Base-by-base conservation (phyloP, 2,113 vertebrate species). In the Choloepus hoffmanni region DNA sequence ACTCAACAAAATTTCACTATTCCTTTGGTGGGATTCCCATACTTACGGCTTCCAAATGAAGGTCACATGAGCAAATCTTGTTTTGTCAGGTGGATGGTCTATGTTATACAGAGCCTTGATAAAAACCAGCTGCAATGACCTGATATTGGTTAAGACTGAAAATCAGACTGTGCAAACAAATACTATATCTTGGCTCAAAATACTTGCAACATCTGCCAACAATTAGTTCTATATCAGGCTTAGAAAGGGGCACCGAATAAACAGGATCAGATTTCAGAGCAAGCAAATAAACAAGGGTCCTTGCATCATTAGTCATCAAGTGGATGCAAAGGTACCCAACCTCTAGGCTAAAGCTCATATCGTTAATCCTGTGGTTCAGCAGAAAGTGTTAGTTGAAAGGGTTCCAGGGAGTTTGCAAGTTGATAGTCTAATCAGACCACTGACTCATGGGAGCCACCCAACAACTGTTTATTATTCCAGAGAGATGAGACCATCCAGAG, bases 161-260 rank as follows among this genome's bases (percentile, higher is more conserved):
- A 99, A 98, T 98, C 99, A 99, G 98, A 98, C 99, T 99, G 98
- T 99, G 98, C 98, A 99, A 99, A 99, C 99, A 99, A 99, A 99
- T 97, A 96, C 87, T 99, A 99, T 98, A 98, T 98, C 98, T 98
- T 98, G 97, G 98, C 98, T 98, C 95, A 86, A 92, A 96, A 98
- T 98, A 97, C 96, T 98, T 95, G 79, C 97, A 97, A 98, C 99
- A 99, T 99, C 99, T 99, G 99, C 98, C 99, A 99, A 96, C 99
- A 98, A 99, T 99, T 99, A 99, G 91, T 95, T 98, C 96, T 98
- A 96, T 98, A 99, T 99, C 98, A 98, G 98, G 95, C 98, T 95
- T 97, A 97, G 97, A 98, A 98, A 97, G 95, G 97, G 96, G 95
- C 97, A 96, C 96, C 92, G 97, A 98, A 98, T 2, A 99, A 99